These are phyloP conservation scores for Mnemiopsis leidyi DNA, from an alignment of 37 sponge, comb jelly and placozoan species.

Conservation along the genomic window DNA sequence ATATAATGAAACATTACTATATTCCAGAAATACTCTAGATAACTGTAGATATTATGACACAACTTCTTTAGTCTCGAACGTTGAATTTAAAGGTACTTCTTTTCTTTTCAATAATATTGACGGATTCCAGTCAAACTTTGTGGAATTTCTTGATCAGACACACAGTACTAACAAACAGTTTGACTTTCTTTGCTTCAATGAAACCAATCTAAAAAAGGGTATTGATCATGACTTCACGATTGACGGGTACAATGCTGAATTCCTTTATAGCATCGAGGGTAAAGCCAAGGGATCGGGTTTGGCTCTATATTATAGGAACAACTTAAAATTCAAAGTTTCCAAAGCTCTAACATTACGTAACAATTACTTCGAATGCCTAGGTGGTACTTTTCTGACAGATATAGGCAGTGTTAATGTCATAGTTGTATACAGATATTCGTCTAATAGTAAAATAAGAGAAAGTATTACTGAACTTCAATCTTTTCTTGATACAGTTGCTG, in stretches of 20 bases:
- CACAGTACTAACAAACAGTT: no score
- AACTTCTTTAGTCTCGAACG: neutral
- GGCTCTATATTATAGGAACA: no score
- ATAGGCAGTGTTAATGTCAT: neutral
- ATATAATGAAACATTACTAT: neutral
- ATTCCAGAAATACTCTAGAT: neutral
- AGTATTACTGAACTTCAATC: neutral
- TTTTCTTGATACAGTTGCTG: neutral
- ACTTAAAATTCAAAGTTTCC: neutral
- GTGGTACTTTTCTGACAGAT: neutral
- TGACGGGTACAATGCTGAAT: neutral
- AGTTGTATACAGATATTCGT: neutral
- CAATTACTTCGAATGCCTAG: no score
- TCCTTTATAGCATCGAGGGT: no score
- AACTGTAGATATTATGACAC: neutral
- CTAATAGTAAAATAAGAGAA: no score
- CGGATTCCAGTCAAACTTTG: neutral
- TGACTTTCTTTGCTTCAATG: no score
- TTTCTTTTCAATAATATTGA: neutral
- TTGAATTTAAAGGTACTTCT: no score
- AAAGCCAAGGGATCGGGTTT: neutral
- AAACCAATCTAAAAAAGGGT: neutral
- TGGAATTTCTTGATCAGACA: no score
- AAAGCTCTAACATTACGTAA: neutral
- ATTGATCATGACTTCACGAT: neutral